A percentile compares a stretch with the other conserved stretches of the same genome.
Evolutionary conservation across 2,888 invertebrate species (phyloP).

Genomic region (Sphaeridia pumilis): DNA sequence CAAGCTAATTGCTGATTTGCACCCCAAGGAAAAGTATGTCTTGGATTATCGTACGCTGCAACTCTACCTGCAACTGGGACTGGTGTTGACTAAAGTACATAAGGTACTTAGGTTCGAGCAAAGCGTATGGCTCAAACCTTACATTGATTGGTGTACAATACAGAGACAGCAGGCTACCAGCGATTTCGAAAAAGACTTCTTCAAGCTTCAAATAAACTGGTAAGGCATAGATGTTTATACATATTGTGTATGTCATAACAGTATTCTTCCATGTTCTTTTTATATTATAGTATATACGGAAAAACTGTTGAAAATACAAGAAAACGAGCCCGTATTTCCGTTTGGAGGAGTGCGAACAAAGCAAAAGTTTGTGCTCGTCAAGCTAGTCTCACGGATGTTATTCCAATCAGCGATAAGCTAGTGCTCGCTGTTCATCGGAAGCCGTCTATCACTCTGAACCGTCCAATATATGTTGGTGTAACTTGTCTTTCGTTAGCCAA

Average conservation of each 20-base stretch:
- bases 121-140: conserved; percentile 31
- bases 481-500: conserved; percentile 35
- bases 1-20: conserved; percentile 16
- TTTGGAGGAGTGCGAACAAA: neutral
- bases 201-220: conserved; percentile 37
- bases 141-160: conserved; percentile 34
- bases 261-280: too few species aligned
- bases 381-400: conserved; percentile 9
- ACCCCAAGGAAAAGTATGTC: conserved; percentile 32
- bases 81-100: conserved; percentile 35
- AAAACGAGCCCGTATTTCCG: neutral
- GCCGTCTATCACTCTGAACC: conserved; percentile 17
- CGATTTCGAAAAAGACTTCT: conserved; percentile 37
- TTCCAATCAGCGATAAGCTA: conserved; percentile 29
- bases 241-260: too few species aligned
- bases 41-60: conserved; percentile 32
- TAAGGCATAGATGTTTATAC: too few species aligned
- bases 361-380: neutral
- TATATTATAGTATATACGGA: neutral
- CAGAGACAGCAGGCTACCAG: conserved; percentile 33
- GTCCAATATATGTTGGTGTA: conserved; percentile 34
- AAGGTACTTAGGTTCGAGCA: conserved; percentile 31
- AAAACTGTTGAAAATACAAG: neutral
- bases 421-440: conserved; percentile 26
- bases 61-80: conserved; percentile 24